Conservation (phyloP, 2,888 invertebrate species). For the Hanleya hanleyi region DNA sequence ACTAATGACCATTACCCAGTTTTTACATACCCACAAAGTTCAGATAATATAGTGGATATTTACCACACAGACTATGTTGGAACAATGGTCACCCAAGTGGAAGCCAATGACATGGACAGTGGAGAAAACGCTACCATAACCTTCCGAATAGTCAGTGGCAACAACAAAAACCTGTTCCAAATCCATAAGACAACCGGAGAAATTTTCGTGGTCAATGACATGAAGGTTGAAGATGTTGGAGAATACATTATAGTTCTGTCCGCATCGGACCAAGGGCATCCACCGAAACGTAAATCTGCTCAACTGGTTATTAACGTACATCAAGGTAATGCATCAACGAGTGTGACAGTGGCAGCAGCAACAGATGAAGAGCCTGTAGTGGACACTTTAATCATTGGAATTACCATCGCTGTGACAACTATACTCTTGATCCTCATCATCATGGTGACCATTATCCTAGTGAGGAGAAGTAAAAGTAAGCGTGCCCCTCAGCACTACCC, state of each 20-base stretch:
- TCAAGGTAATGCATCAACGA: background rate
- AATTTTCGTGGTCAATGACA: conserved; percentile 10
- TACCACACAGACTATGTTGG: conserved; percentile 8
- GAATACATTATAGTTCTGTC: background rate
- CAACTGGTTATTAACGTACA: background rate
- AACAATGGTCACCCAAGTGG: background rate
- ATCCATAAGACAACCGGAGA: conserved; percentile 8
- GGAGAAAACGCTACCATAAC: conserved; percentile 4
- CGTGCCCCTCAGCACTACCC: background rate
- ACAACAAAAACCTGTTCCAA: conserved; percentile 2
- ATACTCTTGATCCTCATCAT: conserved; percentile 1
- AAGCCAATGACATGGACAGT: conserved; percentile 3
- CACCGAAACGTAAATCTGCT: background rate
- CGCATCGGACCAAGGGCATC: conserved; percentile 1
- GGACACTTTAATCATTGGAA: background rate
- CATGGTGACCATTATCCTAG: background rate
- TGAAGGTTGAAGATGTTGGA: background rate
- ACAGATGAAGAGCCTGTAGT: background rate
- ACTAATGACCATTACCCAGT: conserved; percentile 1
- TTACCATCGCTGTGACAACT: background rate
- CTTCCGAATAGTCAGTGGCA: conserved; percentile 6
- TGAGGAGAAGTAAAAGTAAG: background rate
- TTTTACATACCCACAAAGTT: background rate
- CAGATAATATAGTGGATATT: background rate
- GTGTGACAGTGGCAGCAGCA: background rate